A percentile compares a stretch with the other conserved stretches of the same genome.
Conservation (phyloP, 2,797 vertebrate species). For the Pseudocheirus occidentalis region DNA sequence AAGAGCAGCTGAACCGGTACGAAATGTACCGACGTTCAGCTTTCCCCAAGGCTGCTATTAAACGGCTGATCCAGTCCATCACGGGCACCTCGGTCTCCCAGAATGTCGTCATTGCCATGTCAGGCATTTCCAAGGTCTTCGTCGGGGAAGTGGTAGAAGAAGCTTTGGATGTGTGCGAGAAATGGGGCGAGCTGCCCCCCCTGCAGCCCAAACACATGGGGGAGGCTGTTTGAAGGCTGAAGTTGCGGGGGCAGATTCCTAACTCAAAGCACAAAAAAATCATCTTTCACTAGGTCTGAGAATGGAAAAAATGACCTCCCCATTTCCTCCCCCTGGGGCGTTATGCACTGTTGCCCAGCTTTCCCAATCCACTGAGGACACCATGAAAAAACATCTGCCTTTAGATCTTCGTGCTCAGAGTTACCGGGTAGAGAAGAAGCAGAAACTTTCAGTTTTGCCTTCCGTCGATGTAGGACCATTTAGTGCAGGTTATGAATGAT, state of each 20-base stretch:
- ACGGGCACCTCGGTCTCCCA: conserved; percentile 97
- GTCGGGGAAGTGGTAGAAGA: conserved; percentile 93
- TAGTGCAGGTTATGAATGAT: background rate
- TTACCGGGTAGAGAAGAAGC: background rate
- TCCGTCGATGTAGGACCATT: conserved; percentile 18
- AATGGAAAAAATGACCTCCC: too few species aligned
- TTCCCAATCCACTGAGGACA: too few species aligned
- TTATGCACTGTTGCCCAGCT: too few species aligned
- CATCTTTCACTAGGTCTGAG: conserved; percentile 88
- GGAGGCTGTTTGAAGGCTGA: conserved; percentile 93
- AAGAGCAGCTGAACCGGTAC: conserved; percentile 97
- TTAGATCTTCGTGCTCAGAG: background rate
- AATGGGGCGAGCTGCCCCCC: conserved; percentile 95
- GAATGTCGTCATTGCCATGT: conserved; percentile 97
- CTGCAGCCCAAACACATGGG: conserved; percentile 97
- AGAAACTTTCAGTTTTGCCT: conserved; percentile 24
- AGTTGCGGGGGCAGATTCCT: conserved; percentile 93
- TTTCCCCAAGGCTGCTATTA: conserved; percentile 98
- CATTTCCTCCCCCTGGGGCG: too few species aligned
- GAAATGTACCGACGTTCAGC: conserved; percentile 99
- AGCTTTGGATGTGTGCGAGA: conserved; percentile 96
- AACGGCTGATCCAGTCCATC: conserved; percentile 98
- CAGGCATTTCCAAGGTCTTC: conserved; percentile 95
- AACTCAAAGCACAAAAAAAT: conserved; percentile 95
- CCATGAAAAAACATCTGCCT: background rate